Base-by-base conservation (phyloP, 2,888 invertebrate species). In the Amaurobius ferox region DNA sequence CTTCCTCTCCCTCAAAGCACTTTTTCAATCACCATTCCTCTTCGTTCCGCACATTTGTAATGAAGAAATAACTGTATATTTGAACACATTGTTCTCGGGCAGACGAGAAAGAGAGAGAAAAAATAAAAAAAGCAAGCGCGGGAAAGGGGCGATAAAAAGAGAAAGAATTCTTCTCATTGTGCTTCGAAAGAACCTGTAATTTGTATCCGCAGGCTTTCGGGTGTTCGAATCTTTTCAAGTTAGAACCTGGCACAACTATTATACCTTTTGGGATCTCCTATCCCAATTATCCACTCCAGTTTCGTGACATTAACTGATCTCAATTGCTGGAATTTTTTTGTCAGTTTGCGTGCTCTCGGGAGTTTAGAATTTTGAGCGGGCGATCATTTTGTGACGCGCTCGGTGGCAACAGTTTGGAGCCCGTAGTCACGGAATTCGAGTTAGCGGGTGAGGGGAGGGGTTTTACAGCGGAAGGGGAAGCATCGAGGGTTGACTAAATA, bases 361-460 rank as follows among this genome's bases (percentile, higher is more conserved):
- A 29, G 64, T 13, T 16, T 74, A 32, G 26, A 26, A 44, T 79
- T 73, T 71, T 44, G 29, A 74, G 67, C 77, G 74, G 72, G 77
- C 66, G 77, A 77, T 85, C 83, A 72, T 85, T 85, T 85, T 85
- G 83, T 85, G 77, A 85, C 83, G 83, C 83, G 66, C 44, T 85
- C 83, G 72, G 83, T 85, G 83, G 83, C 77, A 85, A 85, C 83
- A 55, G 77, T 76, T 85, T 77, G 77, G 72, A 77, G 71, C 72
- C 55, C 29, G 40, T 28, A 85, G 83, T 85, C 83, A 85, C 83
- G 83, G 72, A 72, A 44, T 85, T 72, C 83, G 55, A 85, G 83
- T 85, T 85, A 85, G 64, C 68, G 44, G 73, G 55, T 23, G 16
- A 55, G 19, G 23, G 55, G 55, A 23, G 55, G 55, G 23, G 55